Conservation (phyloP, 2,797 vertebrate species). For the Notolabrus celidotus region DNA sequence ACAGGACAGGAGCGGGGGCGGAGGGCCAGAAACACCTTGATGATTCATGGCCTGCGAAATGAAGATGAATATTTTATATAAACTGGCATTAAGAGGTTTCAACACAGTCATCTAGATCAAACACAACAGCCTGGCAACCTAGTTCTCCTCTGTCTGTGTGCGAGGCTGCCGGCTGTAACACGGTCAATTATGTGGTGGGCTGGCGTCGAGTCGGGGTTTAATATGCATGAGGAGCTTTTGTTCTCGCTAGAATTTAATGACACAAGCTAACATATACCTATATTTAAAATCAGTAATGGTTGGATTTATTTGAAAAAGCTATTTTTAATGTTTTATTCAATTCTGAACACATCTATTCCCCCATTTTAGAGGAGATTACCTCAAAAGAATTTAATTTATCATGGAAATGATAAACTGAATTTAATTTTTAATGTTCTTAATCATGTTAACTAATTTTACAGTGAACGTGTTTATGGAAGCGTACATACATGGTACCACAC, state of each 20-base stretch:
- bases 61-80: slow-evolving; percentile 83
- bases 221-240: slow-evolving; percentile 52
- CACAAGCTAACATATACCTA: slow-evolving; percentile 29
- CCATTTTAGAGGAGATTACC: slow-evolving; percentile 6
- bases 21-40: slow-evolving; percentile 82
- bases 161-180: slow-evolving; percentile 41
- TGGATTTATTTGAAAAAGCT: slow-evolving; percentile 29
- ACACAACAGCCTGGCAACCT: slow-evolving; percentile 58
- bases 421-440: slow-evolving; percentile 70
- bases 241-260: slow-evolving; percentile 54
- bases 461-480: slow-evolving; percentile 50
- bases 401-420: slow-evolving; percentile 61
- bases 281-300: slow-evolving; percentile 43
- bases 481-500: slow-evolving; percentile 38
- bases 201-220: slow-evolving; percentile 35
- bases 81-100: slow-evolving; percentile 68
- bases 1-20: slow-evolving; percentile 72
- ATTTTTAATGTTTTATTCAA: slow-evolving; percentile 10
- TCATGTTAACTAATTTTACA: slow-evolving; percentile 70
- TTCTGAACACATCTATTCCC: slow-evolving; percentile 7
- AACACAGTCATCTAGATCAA: slow-evolving; percentile 68
- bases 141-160: slow-evolving; percentile 48
- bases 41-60: slow-evolving; percentile 82
- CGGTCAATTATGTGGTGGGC: slow-evolving; percentile 39
- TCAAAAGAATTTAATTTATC: slow-evolving; percentile 58